phyloP scores from a whole-genome alignment of 1,140 invertebrate species.

The Myzus persicae region DNA sequence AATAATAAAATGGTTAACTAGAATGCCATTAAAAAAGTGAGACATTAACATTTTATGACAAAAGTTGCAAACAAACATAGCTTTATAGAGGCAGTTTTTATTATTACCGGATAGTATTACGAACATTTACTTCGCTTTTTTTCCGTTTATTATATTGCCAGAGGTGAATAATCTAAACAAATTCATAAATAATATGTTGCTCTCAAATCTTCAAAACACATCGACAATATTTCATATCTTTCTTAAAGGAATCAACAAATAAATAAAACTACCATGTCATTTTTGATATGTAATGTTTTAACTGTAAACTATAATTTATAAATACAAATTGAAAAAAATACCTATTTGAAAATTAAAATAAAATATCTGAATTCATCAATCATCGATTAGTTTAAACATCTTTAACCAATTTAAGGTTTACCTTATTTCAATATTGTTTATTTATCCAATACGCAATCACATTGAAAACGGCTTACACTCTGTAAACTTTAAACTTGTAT shows the following conservation, averaged over 20 bases:
- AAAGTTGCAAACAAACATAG: slow-evolving; percentile 29
- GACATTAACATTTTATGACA: background rate
- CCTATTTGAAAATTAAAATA: background rate
- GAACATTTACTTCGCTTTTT: background rate
- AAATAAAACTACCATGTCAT: background rate
- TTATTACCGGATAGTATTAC: background rate
- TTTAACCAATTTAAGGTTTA: background rate
- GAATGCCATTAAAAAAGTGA: background rate
- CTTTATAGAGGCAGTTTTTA: background rate
- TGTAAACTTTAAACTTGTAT: background rate
- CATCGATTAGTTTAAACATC: background rate
- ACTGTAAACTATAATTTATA: background rate
- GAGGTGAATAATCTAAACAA: background rate
- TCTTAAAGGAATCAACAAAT: background rate
- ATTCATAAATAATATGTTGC: background rate
- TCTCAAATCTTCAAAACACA: background rate
- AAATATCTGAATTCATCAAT: background rate
- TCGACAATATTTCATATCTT: background rate
- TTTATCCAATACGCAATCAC: background rate
- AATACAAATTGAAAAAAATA: background rate
- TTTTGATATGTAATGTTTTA: background rate
- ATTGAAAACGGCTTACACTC: background rate
- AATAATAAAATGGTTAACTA: background rate
- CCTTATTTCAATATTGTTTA: background rate
- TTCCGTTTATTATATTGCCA: background rate